Conservation (phyloP, 2,797 vertebrate species). For the Lycodopsis pacificus region DNA sequence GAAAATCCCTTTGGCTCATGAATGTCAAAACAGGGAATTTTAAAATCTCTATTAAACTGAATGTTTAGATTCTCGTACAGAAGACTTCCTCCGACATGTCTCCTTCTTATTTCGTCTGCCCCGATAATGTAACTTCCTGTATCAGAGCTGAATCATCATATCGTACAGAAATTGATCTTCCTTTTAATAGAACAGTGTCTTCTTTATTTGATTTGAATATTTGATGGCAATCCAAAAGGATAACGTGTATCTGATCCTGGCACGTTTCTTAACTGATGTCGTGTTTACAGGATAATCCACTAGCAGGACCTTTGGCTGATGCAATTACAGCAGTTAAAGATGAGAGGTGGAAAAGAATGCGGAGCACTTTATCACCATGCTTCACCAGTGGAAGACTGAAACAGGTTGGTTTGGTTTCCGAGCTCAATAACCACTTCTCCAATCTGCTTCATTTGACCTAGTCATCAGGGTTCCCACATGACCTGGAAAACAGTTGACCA, state of each 20-base stretch:
- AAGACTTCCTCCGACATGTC: not conserved
- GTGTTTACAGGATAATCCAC: conserved; percentile 39
- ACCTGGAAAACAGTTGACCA: not conserved
- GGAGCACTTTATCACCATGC: conserved; percentile 80
- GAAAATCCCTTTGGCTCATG: not conserved
- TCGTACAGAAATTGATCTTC: not conserved
- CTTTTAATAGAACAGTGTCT: too few species aligned
- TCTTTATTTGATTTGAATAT: too few species aligned
- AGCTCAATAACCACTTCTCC: not conserved
- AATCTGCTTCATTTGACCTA: not conserved
- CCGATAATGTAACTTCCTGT: not conserved
- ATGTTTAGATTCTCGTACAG: not conserved
- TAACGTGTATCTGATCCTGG: not conserved
- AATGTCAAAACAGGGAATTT: not conserved
- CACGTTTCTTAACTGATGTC: not conserved
- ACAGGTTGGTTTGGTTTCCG: conserved; percentile 73
- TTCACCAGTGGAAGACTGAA: conserved; percentile 88
- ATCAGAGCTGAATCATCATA: not conserved
- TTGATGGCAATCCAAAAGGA: not conserved
- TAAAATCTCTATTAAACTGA: not conserved
- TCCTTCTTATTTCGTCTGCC: not conserved
- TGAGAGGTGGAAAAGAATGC: conserved; percentile 87
- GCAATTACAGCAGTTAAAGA: conserved; percentile 72
- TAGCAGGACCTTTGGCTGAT: conserved; percentile 65
- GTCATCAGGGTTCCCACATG: not conserved